Base-by-base conservation (phyloP, 2,888 invertebrate species). In the Sarcophaga rosellei region DNA sequence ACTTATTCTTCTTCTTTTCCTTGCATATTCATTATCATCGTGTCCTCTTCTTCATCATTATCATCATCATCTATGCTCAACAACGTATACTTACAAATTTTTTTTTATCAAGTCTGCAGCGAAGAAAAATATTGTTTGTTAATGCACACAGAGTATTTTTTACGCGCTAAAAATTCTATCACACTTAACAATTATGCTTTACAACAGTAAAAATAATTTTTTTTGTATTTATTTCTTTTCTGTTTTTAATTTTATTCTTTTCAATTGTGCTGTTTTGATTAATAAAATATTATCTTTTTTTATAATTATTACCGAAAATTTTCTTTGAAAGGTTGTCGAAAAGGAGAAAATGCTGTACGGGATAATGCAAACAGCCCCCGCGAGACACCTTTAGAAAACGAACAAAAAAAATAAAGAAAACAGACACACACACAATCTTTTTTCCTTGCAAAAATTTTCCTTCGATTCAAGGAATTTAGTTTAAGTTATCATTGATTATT, bases 41-140 rank as follows among this genome's bases (percentile, higher is more conserved):
- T 35, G 66, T 23, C 23, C 57, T 68, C 62, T 63, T 53, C 63
- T 81, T 78, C 47, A 70, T 62, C 61, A 75, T 65, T 23, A n/a
- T n/a, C 61, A 69, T 73, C 73, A 77, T 81, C 78, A 70, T 74
- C 73, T 74, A 80, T 80, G 59, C 79, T 70, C 70, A 84, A 69
- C 75, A 84, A 69, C 70, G 84, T 84, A 86, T 86, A 86, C 86
- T 86, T 86, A 86, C 86, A 86, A 86, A 86, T 86, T 86, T 84
- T 86, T 78, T 78, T 81, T 70, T 35, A 70, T 75, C 73, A 83
- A 80, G 86, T 83, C 86, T 83, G 80, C 73, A 86, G 75, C 69
- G 86, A 84, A 81, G 77, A 86, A 81, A 83, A 75, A 65, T 70
- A 84, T 61, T 78, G 11, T 68, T 74, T 69, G 20, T 6, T 25